These are phyloP conservation scores for Clostera curtula DNA, from an alignment of 2,888 invertebrate genomes.

Conservation along the genomic window DNA sequence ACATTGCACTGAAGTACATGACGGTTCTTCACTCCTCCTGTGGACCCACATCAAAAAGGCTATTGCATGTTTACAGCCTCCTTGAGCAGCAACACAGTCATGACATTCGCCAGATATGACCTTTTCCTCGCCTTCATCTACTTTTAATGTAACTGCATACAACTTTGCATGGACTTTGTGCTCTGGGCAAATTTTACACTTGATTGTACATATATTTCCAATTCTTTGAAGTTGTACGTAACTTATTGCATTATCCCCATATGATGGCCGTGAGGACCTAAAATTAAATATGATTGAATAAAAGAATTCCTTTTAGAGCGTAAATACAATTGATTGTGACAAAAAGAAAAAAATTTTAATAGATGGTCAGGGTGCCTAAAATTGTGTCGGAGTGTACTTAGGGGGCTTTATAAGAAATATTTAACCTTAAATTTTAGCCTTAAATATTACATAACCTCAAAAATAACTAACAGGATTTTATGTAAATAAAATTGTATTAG, in stretches of 20 bases:
- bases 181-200: constrained; percentile 15
- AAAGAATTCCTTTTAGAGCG: no score
- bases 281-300: no score
- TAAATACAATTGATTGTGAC: no score
- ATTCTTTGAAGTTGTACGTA: constrained; percentile 2
- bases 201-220: constrained; percentile 10
- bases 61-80: background rate
- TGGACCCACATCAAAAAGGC: background rate
- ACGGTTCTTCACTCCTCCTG: background rate
- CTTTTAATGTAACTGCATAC: constrained; percentile 1
- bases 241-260: background rate
- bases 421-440: no score
- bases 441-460: no score
- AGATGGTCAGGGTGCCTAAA: no score
- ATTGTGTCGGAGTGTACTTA: no score
- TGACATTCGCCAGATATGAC: constrained; percentile 5
- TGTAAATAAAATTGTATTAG: no score
- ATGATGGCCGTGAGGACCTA: background rate
- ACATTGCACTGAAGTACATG: background rate
- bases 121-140: constrained; percentile 5
- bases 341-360: no score
- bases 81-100: constrained; percentile 6
- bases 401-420: no score
- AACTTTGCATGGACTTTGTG: constrained; percentile 7
- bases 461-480: no score